Evolutionary conservation across 2,113 vertebrate species (phyloP).

Genomic region (Sprattus sprattus): DNA sequence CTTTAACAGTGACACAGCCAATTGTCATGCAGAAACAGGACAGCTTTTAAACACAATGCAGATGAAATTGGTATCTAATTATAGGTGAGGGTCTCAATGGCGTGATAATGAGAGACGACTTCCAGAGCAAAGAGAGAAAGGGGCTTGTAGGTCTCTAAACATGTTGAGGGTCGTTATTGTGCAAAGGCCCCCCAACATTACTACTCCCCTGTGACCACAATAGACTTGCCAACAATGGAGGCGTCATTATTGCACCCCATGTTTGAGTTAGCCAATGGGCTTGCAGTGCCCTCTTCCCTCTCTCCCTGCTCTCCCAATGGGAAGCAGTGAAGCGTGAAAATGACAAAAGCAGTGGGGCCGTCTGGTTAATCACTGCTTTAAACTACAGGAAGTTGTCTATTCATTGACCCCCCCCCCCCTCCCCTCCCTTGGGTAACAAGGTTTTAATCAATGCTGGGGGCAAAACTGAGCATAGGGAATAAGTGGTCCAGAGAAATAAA

Average conservation of each 20-base stretch:
- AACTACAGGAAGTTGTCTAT: slow-evolving; percentile 70
- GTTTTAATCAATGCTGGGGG: slow-evolving; percentile 51
- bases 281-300: slow-evolving; percentile 51
- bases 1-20: not conserved
- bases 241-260: slow-evolving; percentile 61
- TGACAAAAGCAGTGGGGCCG: slow-evolving; percentile 62
- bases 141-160: slow-evolving; percentile 49
- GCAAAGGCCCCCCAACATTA: slow-evolving; percentile 53
- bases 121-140: slow-evolving; percentile 49
- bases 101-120: slow-evolving; percentile 62
- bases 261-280: slow-evolving; percentile 62
- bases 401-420: slow-evolving; percentile 49
- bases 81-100: slow-evolving; percentile 57
- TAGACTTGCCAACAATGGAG: slow-evolving; percentile 59
- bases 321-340: slow-evolving; percentile 65
- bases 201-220: slow-evolving; percentile 59
- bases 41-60: not conserved
- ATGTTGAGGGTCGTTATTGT: slow-evolving; percentile 64
- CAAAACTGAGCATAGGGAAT: not conserved
- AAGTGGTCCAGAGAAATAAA: not conserved
- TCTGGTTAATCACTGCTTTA: slow-evolving; percentile 69
- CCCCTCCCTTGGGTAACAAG: slow-evolving; percentile 51
- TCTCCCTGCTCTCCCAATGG: slow-evolving; percentile 40
- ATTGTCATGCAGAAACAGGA: not conserved
- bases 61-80: slow-evolving; percentile 58